A percentile compares a stretch with the other conserved stretches of the same genome.
Conservation (phyloP, 2,888 invertebrate genomes). For the Invenusta paracnida region DNA sequence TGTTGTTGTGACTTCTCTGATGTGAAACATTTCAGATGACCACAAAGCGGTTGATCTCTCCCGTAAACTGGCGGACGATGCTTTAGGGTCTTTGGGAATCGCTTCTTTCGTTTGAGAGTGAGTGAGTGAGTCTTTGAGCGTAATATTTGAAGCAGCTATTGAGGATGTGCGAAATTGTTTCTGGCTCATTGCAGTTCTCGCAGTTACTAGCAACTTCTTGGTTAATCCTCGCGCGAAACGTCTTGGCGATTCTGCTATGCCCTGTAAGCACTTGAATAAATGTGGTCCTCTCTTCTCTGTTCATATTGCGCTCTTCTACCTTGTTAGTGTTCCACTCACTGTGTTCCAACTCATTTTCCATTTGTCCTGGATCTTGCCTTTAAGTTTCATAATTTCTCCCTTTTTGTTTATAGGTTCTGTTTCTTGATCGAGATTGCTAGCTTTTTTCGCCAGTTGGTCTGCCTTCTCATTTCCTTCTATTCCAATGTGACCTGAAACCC, state of each 20-base stretch:
- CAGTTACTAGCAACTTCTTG: not conserved
- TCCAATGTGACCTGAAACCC: not conserved
- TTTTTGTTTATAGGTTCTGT: not conserved
- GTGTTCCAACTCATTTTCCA: not conserved
- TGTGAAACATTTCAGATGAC: too few species aligned
- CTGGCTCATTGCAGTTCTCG: not conserved
- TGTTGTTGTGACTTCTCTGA: too few species aligned
- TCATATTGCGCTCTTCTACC: not conserved
- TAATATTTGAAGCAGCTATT: not conserved
- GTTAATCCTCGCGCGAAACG: not conserved
- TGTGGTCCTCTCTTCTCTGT: not conserved
- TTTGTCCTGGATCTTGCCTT: not conserved
- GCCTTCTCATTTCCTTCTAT: not conserved
- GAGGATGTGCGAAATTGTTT: not conserved
- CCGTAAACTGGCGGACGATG: too few species aligned
- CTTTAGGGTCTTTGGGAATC: too few species aligned
- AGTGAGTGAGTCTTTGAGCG: not conserved
- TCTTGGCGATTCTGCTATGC: not conserved
- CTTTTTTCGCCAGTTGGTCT: not conserved
- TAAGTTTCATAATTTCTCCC: not conserved
- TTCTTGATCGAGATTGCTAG: not conserved
- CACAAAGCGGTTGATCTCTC: too few species aligned
- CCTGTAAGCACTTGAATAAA: not conserved
- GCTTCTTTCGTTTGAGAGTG: too few species aligned
- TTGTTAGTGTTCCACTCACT: not conserved